Base-by-base conservation (phyloP, 2,888 invertebrate genomes). In the Tortricodes alternella region DNA sequence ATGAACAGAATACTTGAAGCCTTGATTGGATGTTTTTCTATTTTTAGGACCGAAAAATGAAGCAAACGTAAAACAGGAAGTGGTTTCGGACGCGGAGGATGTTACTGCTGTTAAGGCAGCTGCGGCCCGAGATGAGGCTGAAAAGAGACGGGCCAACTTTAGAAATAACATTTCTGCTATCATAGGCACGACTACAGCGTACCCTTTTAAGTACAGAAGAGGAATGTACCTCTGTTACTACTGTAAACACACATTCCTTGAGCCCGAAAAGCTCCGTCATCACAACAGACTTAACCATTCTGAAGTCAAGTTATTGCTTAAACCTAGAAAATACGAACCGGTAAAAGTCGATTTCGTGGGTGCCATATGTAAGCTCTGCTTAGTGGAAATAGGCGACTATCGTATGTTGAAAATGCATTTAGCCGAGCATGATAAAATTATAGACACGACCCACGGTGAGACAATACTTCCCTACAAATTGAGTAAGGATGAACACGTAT, bases 11-110 rank as follows among this genome's bases (percentile, higher is more conserved):
- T n/a, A n/a, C 11, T 18, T 32, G 8, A 55, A 39, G 53, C 27
- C 19, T 84, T 82, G 80, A 89, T 81, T 71, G 78, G 83, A 76
- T 70, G 61, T 84, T 89, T 87, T 88, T 89, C 81, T 89, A 86
- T 89, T 89, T 89, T 87, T 89, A 89, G 89, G 89, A 83, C 77
- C 77, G 75, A 82, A 82, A 79, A 63, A 68, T 41, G 77, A 78
- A 69, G 83, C 76, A 38, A 64, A 74, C 56, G 74, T 82, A 62
- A 83, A 81, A 71, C 63, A 60, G 43, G 82, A 80, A 70, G 73
- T 76, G 74, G 76, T 75, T 62, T 72, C 69, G 41, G 76, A 76
- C 59, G 70, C 73, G 53, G 61, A 61, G 34, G 59, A 75, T 62
- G 67, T 67, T 35, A 63, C 46, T 59, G 60, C 61, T 16, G 62